phyloP scores from a whole-genome alignment of 2,797 vertebrate genomes.

The Eurystomus glaucurus region DNA sequence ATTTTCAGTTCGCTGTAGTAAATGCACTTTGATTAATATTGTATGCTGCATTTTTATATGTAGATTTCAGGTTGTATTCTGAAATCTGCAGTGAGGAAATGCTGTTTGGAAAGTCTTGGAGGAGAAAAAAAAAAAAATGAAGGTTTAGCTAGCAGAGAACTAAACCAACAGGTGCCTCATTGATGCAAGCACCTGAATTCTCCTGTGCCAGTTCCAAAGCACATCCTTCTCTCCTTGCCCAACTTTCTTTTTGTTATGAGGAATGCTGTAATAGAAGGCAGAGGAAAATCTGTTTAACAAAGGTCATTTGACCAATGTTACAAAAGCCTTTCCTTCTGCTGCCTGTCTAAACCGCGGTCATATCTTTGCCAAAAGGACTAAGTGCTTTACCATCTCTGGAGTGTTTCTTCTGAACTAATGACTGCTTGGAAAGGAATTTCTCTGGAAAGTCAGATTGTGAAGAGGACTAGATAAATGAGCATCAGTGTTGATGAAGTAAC shows the following conservation, averaged over 20 bases:
- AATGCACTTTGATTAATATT: slow-evolving; percentile 52
- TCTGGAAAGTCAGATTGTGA: neutral
- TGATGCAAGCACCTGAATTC: neutral
- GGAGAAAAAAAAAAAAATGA: neutral
- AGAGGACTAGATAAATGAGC: neutral
- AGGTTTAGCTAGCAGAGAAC: neutral
- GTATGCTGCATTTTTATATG: neutral
- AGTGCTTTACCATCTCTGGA: neutral
- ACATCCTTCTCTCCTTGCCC: neutral
- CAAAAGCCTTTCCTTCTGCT: rapidly evolving
- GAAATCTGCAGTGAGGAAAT: neutral
- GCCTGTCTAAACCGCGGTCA: neutral
- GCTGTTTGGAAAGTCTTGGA: neutral
- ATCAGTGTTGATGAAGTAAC: neutral
- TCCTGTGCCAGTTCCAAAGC: neutral
- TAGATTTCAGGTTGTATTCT: neutral
- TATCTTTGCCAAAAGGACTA: neutral
- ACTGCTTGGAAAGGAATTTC: neutral
- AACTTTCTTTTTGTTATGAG: neutral
- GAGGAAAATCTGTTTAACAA: neutral
- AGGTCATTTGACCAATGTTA: neutral
- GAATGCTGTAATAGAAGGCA: neutral
- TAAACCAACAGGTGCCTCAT: neutral
- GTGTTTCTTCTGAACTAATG: neutral
- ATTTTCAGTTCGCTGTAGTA: neutral